phyloP scores from a whole-genome alignment of 35 echinoderm and acorn worm species.

The Anneissia japonica region DNA sequence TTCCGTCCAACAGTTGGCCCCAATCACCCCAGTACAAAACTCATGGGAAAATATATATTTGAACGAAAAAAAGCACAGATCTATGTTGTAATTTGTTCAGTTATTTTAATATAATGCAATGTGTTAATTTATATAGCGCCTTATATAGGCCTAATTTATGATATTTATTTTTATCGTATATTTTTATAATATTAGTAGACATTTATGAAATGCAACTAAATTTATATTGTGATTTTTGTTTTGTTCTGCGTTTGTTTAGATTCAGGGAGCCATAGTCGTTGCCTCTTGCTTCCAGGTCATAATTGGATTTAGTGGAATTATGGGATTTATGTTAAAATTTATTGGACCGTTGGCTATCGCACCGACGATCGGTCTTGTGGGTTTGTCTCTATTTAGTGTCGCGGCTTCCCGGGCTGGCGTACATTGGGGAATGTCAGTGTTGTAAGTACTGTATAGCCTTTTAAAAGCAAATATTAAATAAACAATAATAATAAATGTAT shows the following conservation, averaged over 20 bases:
- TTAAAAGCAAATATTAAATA: neutral
- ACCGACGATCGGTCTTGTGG: conserved; percentile 75
- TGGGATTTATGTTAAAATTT: conserved; percentile 64
- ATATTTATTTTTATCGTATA: neutral
- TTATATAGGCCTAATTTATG: too few relatives aligned
- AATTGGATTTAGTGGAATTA: conserved; percentile 78
- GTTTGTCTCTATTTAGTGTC: conserved; percentile 62
- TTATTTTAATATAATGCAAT: too few relatives aligned
- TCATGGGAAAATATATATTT: too few relatives aligned
- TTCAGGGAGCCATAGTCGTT: neutral
- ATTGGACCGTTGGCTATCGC: conserved; percentile 84
- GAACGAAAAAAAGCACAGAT: too few relatives aligned
- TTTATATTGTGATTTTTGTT: too few relatives aligned
- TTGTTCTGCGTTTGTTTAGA: neutral
- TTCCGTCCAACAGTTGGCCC: too few relatives aligned
- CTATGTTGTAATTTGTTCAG: too few relatives aligned
- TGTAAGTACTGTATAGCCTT: conserved; percentile 30
- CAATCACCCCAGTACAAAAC: too few relatives aligned
- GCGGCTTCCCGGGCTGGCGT: conserved; percentile 34
- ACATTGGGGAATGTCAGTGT: conserved; percentile 69
- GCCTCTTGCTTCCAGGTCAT: conserved; percentile 32
- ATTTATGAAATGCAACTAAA: too few relatives aligned
- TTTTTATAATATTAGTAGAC: too few relatives aligned
- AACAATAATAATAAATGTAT: too few relatives aligned
- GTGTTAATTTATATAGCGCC: too few relatives aligned